Evolutionary conservation across 2,113 vertebrate genomes (phyloP).

Genomic region (Mirza zaza): DNA sequence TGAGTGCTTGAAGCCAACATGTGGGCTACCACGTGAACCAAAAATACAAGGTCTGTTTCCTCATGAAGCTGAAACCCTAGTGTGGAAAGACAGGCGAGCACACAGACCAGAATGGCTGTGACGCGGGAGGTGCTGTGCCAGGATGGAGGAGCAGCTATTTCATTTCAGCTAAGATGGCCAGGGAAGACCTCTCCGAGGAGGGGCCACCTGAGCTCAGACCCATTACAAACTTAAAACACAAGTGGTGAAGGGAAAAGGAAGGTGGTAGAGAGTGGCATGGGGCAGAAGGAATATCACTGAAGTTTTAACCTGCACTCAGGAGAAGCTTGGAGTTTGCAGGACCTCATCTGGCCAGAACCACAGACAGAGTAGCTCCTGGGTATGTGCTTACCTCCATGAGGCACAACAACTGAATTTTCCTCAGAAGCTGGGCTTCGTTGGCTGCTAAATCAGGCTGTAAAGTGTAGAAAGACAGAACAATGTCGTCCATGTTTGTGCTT

Average conservation of each 20-base stretch:
- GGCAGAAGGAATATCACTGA: neutral
- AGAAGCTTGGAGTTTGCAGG: neutral
- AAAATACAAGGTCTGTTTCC: neutral
- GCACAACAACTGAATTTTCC: slow-evolving; percentile 97
- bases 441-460: slow-evolving; percentile 94
- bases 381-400: slow-evolving; percentile 94
- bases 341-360: too few relatives aligned
- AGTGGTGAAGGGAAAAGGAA: neutral
- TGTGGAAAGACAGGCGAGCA: rapidly evolving
- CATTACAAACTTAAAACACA: neutral
- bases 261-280: rapidly evolving
- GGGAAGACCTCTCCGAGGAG: too few relatives aligned
- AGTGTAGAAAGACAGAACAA: neutral
- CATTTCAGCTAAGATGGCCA: rapidly evolving
- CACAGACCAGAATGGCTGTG: rapidly evolving
- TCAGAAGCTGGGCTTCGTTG: slow-evolving; percentile 93
- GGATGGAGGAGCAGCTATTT: neutral
- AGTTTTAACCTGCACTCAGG: rapidly evolving
- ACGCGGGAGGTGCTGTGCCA: too few relatives aligned
- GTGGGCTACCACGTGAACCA: rapidly evolving
- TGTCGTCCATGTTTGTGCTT: neutral
- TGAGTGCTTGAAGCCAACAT: neutral
- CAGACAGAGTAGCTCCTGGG: rapidly evolving
- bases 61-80: rapidly evolving
- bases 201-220: neutral